These are phyloP conservation scores for Machaerirhynchus nigripectus DNA, from an alignment of 2,113 vertebrate species.

Conservation along the genomic window DNA sequence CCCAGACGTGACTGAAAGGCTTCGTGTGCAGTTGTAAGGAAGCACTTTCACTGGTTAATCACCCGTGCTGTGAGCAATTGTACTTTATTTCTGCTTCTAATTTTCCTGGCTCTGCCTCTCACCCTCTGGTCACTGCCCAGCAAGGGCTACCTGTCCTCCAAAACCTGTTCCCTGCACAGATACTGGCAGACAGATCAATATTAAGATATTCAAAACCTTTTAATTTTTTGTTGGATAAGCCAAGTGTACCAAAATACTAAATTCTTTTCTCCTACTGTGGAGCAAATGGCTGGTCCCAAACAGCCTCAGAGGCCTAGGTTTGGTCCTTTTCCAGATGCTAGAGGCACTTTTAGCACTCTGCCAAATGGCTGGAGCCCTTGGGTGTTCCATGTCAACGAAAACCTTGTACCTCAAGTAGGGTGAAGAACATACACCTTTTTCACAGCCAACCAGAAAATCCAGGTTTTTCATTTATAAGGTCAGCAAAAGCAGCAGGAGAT, in stretches of 20 bases:
- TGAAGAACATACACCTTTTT: neutral
- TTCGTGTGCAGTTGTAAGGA: rapidly evolving
- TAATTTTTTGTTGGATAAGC: neutral
- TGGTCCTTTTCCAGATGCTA: neutral
- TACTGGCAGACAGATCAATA: neutral
- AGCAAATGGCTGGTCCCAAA: neutral
- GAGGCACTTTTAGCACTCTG: neutral
- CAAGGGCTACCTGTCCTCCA: neutral
- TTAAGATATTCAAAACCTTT: neutral
- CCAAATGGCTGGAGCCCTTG: neutral
- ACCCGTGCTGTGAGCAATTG: neutral
- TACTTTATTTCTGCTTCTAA: neutral
- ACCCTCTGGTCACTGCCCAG: neutral
- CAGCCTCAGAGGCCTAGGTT: neutral
- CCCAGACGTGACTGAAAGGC: neutral
- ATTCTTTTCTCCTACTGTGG: neutral
- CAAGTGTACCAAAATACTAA: neutral
- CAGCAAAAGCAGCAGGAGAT: neutral
- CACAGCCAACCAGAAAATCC: neutral
- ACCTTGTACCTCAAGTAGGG: neutral
- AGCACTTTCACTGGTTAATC: neutral
- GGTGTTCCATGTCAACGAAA: neutral
- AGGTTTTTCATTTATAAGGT: neutral
- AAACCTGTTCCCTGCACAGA: neutral
- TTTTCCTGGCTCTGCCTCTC: neutral